Evolutionary conservation across 1,140 invertebrate genomes (phyloP).

Genomic region (Kradibia gibbosae): DNA sequence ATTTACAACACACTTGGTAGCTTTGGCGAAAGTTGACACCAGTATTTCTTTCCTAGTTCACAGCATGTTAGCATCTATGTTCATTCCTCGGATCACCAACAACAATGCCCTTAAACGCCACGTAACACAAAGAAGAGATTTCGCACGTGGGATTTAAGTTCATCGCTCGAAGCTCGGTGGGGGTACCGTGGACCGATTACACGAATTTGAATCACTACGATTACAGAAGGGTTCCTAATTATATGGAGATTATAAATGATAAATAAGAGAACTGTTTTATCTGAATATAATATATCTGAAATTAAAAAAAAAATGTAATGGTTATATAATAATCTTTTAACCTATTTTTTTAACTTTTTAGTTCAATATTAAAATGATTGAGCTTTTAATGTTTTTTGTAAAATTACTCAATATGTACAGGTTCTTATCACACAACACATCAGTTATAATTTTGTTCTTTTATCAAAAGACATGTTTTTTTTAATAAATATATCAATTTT

Average conservation of each 20-base stretch:
- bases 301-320: too few species aligned
- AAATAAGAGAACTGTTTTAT: too few species aligned
- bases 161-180: background rate
- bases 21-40: conserved; percentile 19
- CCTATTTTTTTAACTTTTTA: background rate
- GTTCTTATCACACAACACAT: too few species aligned
- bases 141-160: background rate
- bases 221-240: too few species aligned
- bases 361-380: background rate
- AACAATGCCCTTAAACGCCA: too few species aligned
- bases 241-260: too few species aligned
- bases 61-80: conserved; percentile 55
- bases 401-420: background rate
- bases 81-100: background rate
- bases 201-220: too few species aligned
- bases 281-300: too few species aligned
- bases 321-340: too few species aligned
- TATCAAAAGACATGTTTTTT: too few species aligned
- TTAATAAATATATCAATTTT: too few species aligned
- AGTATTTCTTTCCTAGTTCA: conserved; percentile 53
- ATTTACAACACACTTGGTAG: conserved; percentile 53
- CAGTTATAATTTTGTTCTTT: too few species aligned
- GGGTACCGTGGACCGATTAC: background rate
- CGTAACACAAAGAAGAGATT: background rate
- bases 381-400: background rate